Percentiles rank a stretch among this genome's conserved stretches.
phyloP scores from a whole-genome alignment of 2,888 invertebrate genomes.

The Temnothorax rugatulus region DNA sequence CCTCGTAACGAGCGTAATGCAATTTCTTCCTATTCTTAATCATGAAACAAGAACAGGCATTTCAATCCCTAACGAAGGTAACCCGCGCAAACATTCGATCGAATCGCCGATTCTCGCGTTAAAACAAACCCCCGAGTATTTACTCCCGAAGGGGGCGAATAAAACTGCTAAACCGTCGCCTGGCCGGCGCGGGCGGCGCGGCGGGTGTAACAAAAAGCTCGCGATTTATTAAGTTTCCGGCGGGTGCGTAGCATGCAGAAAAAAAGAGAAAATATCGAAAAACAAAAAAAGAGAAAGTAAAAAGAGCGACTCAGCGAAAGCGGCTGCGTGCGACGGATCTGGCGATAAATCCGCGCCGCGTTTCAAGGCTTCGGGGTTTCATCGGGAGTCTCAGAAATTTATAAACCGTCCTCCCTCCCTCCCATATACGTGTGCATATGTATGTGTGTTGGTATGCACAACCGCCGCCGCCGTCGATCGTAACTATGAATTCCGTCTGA shows the following conservation, averaged over 20 bases:
- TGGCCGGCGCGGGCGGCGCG: neutral
- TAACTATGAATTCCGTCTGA: slow-evolving; percentile 52
- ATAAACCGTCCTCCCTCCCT: slow-evolving; percentile 28
- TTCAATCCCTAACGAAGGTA: slow-evolving; percentile 52
- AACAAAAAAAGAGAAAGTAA: neutral
- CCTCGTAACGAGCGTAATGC: slow-evolving; percentile 47
- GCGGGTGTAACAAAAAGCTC: slow-evolving; percentile 53
- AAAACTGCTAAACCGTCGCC: slow-evolving; percentile 54
- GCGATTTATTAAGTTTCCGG: slow-evolving; percentile 55
- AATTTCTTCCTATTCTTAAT: slow-evolving; percentile 37
- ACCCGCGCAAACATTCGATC: slow-evolving; percentile 48
- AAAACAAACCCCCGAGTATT: slow-evolving; percentile 43
- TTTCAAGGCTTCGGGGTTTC: slow-evolving; percentile 52
- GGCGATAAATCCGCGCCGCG: slow-evolving; percentile 50
- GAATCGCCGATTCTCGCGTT: slow-evolving; percentile 45
- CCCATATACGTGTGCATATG: neutral
- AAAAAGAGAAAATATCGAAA: slow-evolving; percentile 9
- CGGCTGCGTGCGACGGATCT: slow-evolving; percentile 48
- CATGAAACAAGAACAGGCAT: slow-evolving; percentile 48
- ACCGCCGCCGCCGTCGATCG: slow-evolving; percentile 37
- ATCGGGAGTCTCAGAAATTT: slow-evolving; percentile 58
- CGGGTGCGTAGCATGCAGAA: slow-evolving; percentile 1
- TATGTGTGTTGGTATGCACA: neutral
- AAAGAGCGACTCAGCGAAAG: slow-evolving; percentile 40
- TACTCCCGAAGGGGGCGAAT: slow-evolving; percentile 52